Percentiles rank a stretch among this genome's conserved stretches.
These are phyloP conservation scores for Protobothrops flavoviridis DNA, from an alignment of 2,113 vertebrate genomes.

Conservation along the genomic window DNA sequence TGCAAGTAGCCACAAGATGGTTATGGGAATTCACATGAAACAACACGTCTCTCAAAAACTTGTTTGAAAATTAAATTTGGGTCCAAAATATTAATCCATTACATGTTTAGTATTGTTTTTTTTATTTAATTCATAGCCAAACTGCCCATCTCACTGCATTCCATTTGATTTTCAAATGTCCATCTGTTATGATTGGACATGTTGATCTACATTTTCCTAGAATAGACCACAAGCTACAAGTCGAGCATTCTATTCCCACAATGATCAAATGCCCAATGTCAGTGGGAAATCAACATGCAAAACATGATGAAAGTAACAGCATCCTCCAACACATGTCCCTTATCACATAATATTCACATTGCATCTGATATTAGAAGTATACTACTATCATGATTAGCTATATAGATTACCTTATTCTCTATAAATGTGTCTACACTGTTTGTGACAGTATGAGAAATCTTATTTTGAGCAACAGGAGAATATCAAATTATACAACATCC, in stretches of 20 bases:
- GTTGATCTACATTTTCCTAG: not conserved
- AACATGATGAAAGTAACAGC: not conserved
- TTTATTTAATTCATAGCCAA: constrained; percentile 17
- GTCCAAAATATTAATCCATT: not conserved
- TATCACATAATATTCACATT: not conserved
- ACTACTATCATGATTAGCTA: not conserved
- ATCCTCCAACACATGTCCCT: not conserved
- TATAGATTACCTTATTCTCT: not conserved
- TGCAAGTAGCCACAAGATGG: constrained; percentile 4
- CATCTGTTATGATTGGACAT: not conserved
- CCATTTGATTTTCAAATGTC: not conserved
- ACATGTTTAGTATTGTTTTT: not conserved
- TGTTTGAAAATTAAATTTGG: not conserved
- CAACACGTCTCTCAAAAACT: not conserved
- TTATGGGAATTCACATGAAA: not conserved
- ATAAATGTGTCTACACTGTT: not conserved
- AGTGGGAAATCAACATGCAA: not conserved
- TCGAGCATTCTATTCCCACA: not conserved
- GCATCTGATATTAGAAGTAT: not conserved
- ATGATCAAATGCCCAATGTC: not conserved
- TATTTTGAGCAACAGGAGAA: not conserved
- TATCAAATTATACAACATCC: not conserved
- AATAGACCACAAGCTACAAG: not conserved
- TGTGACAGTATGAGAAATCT: not conserved
- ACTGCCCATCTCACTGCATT: not conserved